These are phyloP conservation scores for Drosophila quasianomalipes DNA, from an alignment of 2,888 invertebrate genomes.

Conservation along the genomic window DNA sequence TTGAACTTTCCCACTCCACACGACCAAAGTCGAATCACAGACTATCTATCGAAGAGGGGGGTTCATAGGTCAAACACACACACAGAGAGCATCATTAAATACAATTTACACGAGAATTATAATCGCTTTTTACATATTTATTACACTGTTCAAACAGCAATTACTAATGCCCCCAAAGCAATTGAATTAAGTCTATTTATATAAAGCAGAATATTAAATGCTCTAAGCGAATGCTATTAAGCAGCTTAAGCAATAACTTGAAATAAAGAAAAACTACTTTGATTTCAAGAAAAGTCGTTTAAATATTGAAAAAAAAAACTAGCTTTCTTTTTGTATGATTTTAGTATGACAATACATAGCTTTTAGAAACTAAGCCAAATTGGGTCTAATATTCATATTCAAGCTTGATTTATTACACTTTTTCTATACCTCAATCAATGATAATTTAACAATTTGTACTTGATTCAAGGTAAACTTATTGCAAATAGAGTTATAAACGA, in stretches of 20 bases:
- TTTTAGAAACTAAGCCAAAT: background rate
- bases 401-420: background rate
- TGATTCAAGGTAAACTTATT: background rate
- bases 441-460: background rate
- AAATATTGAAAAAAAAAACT: no score
- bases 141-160: conserved; percentile 4
- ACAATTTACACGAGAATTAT: conserved; percentile 35
- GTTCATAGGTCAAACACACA: conserved; percentile 35
- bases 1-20: conserved; percentile 53
- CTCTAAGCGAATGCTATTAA: background rate
- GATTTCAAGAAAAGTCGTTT: background rate
- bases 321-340: background rate
- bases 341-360: background rate
- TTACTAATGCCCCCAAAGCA: conserved; percentile 17
- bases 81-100: conserved; percentile 15
- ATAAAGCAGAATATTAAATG: background rate
- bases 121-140: conserved; percentile 29
- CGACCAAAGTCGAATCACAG: conserved; percentile 35
- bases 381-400: background rate
- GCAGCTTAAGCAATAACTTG: background rate
- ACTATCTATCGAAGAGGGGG: conserved; percentile 12
- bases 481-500: background rate
- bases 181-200: background rate
- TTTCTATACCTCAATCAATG: background rate
- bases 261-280: background rate